Base-by-base conservation (phyloP, 2,797 vertebrate species). In the Natrix natrix region DNA sequence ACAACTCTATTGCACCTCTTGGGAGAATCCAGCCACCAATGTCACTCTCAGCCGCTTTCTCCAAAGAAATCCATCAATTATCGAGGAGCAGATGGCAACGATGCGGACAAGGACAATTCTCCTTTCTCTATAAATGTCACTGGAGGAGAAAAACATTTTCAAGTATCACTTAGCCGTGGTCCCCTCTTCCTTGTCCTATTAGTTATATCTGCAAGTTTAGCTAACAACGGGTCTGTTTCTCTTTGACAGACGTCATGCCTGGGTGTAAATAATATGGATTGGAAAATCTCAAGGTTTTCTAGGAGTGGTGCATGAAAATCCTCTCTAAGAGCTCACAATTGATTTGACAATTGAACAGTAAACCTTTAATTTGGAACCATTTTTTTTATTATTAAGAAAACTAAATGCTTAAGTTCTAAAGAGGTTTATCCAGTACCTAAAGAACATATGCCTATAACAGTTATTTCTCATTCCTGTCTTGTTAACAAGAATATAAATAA, bases 401-500 rank as follows among this genome's bases (percentile, higher is more conserved):
- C 94, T 96, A 96, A 96, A 96, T 22, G 93, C 88, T 95, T 95
- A 96, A 96, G 95, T 96, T 96, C 96, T 94, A 95, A 94, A 95
- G 96, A 95, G 90, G 96, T 96, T 96, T 97, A 96, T 96, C 95
- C 95, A 97, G 96, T 96, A 98, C 97, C 96, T 97, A 97, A 98
- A 98, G 97, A 98, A 97, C 97, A 97, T 97, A 97, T 95, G 97
- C 96, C 97, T 98, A 94, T 98, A 98, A 98, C 97, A 97, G 97
- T 97, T 96, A 97, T 98, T 98, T 98, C 97, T 97, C 97, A 97
- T 98, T 97, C 97, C 97, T 97, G 97, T 97, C 98, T 98, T 98
- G 97, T 98, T 98, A 98, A 98, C 97, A 98, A 98, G 97, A 97
- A 97, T 98, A 98, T 98, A 98, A 98, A 98, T 98, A 98, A 98